Base-by-base conservation (phyloP, 2,888 invertebrate species). In the Drosophila merina region DNA sequence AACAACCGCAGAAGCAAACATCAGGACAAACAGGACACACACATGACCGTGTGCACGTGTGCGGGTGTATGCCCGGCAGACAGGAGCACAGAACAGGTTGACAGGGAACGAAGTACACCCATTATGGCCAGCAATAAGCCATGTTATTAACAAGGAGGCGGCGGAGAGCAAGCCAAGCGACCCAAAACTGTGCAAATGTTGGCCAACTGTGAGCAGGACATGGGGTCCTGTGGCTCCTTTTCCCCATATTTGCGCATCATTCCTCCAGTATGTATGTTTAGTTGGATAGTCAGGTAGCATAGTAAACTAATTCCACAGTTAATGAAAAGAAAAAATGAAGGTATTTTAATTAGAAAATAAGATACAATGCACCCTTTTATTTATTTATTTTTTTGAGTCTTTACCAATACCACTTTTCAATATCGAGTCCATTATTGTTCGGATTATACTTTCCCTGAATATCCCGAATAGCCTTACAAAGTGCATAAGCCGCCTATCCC, bases 101-200 rank as follows among this genome's bases (percentile, higher is more conserved):
- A 68, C 77, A 72, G 57, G 66, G 63, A 59, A 66, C 63, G 68
- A 62, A 71, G 55, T 72, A 69, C 68, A 58, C 67, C 80, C 75
- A 80, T 86, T 77, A 80, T 72, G 77, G 79, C 76, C 75, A 73
- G 81, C 81, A 84, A 81, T 85, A 85, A 81, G 86, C 86, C 84
- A 79, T 77, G 84, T 85, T 85, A 86, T 84, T 85, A 83, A 85
- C 84, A 75, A 68, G 45, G 66, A 44, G 59, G 48, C 45, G 38
- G 47, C 36, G 38, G 36, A 40, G 6, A 55, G 50, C 54, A 47
- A 72, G 57, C 67, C 73, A 72, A 78, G 74, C 77, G 73, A 74
- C 59, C 76, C 78, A 75, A 79, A 86, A 76, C 76, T 81, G 75
- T 72, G 81, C 77, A 81, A 84, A 81, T 81, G 85, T 81, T 81